Base-by-base conservation (phyloP, 1,140 invertebrate genomes). In the Trachymyrmex cornetzi region DNA sequence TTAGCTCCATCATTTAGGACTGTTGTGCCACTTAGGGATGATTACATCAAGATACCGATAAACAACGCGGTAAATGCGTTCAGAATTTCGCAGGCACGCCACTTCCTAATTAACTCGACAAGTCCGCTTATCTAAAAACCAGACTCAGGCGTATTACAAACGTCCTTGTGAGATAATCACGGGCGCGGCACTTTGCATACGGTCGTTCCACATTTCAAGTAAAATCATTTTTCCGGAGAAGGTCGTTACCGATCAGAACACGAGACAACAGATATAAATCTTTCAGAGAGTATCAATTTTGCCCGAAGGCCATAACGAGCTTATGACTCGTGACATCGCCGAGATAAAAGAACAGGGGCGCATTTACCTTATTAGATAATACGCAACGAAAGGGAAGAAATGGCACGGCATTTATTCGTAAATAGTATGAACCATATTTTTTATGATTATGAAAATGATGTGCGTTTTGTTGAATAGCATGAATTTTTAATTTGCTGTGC, bases 101-200 rank as follows among this genome's bases (percentile, higher is more conserved):
- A 84, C 55, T 84, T 84, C n/a, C 38, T 19, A 81, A 57, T 63
- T 61, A 74, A 22, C 55, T 74, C 69, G 80, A 74, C 67, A 30
- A 84, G 24, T 50, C 38, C 14, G 24, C 55, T 75, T 84, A 74
- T 74, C 80, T 74, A 55, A 84, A 74, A 82, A 27, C 38, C 3
- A 61, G 24, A 53, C 53, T 14, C 44, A 1, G n/a, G 11, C 24
- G 38, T 74, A 82, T 74, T 82, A 74, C 38, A 61, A 14, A 50
- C 80, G 80, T 74, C 80, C 80, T 84, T 84, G 80, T 69, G 69
- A 84, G 80, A 84, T 84, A 84, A 84, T 75, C 48, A 69, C 22
- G 72, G 44, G 69, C 69, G 57, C 55, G 80, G 12, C 34, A 57
- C 30, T 84, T 84, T 74, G 80, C 80, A 75, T 84, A 84, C 27